Conservation (phyloP, 2,888 invertebrate genomes). For the Macrosoma leucophasiata region DNA sequence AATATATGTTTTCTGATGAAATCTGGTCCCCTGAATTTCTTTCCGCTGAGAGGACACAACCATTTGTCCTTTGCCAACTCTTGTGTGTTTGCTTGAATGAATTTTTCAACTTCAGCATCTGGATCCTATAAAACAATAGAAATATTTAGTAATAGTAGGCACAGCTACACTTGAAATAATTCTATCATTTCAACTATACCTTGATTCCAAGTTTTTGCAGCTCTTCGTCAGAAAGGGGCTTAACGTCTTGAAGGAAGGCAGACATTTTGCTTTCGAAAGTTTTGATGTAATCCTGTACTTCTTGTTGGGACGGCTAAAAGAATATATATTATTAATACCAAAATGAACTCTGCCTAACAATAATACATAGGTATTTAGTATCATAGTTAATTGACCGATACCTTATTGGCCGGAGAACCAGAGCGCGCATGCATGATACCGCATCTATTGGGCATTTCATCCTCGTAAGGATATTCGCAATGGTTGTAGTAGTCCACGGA, state of each 20-base stretch:
- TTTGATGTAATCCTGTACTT: slow-evolving; percentile 84
- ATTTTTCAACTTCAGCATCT: slow-evolving; percentile 91
- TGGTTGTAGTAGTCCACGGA: slow-evolving; percentile 99
- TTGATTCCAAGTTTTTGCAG: slow-evolving; percentile 90
- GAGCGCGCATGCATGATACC: slow-evolving; percentile 99
- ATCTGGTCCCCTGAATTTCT: slow-evolving; percentile 99
- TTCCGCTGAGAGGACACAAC: slow-evolving; percentile 98
- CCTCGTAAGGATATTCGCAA: slow-evolving; percentile 99
- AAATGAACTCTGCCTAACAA: too few relatives aligned
- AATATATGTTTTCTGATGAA: slow-evolving; percentile 99
- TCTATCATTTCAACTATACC: slow-evolving; percentile 35
- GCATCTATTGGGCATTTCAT: slow-evolving; percentile 99
- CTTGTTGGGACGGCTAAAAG: slow-evolving; percentile 79
- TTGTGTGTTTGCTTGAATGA: slow-evolving; percentile 96
- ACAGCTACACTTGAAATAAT: slow-evolving; percentile 26
- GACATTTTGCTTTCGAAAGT: slow-evolving; percentile 94
- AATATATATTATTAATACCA: too few relatives aligned
- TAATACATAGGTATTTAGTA: too few relatives aligned
- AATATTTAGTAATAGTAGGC: slow-evolving; percentile 47
- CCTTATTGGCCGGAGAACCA: slow-evolving; percentile 88
- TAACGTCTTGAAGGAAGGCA: slow-evolving; percentile 88
- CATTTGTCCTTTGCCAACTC: slow-evolving; percentile 98
- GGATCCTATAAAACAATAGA: slow-evolving; percentile 50
- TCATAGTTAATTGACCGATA: slow-evolving; percentile 35
- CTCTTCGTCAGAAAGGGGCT: slow-evolving; percentile 83